Percentiles rank a stretch among this genome's conserved stretches.
These are phyloP conservation scores for Caenorhabditis wallacei DNA, from an alignment of 2,888 invertebrate species.

Conservation along the genomic window DNA sequence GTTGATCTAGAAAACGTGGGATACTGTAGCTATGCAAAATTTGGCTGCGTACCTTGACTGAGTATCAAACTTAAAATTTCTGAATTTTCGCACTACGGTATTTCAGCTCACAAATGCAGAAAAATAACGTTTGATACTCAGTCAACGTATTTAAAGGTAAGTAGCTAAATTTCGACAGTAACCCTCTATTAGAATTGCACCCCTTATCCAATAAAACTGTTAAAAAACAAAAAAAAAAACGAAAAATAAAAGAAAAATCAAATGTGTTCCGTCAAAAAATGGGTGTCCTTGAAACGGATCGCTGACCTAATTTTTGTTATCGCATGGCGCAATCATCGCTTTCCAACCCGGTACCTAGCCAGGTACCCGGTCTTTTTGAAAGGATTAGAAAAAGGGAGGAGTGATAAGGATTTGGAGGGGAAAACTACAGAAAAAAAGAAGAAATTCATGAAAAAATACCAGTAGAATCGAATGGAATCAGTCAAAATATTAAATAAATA, in stretches of 20 bases:
- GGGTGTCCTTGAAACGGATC: slow-evolving; percentile 1
- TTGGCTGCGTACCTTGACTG: neutral
- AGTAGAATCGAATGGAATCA: slow-evolving; percentile 34
- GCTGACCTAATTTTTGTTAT: slow-evolving; percentile 30
- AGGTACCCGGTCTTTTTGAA: neutral
- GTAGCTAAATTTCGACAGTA: too few relatives aligned
- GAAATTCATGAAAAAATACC: slow-evolving; percentile 17
- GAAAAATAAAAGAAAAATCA: slow-evolving; percentile 20
- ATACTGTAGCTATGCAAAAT: neutral
- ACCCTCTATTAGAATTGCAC: too few relatives aligned
- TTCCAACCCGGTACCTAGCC: neutral
- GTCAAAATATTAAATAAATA: slow-evolving; percentile 10
- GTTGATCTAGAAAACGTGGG: neutral
- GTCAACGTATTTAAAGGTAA: too few relatives aligned
- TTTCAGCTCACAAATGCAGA: too few relatives aligned
- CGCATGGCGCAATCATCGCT: slow-evolving; percentile 33
- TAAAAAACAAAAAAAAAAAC: slow-evolving; percentile 2
- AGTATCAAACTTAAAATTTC: too few relatives aligned
- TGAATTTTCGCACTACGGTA: too few relatives aligned
- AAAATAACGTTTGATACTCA: too few relatives aligned
- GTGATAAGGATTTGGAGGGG: neutral
- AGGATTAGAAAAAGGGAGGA: neutral
- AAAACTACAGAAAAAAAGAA: neutral
- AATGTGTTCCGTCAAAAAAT: slow-evolving; percentile 16
- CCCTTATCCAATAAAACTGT: neutral